Evolutionary conservation across 2,888 invertebrate species (phyloP), one percentile per base, ranked within the genome.

Genomic region (Drosophila kuntzei): DNA sequence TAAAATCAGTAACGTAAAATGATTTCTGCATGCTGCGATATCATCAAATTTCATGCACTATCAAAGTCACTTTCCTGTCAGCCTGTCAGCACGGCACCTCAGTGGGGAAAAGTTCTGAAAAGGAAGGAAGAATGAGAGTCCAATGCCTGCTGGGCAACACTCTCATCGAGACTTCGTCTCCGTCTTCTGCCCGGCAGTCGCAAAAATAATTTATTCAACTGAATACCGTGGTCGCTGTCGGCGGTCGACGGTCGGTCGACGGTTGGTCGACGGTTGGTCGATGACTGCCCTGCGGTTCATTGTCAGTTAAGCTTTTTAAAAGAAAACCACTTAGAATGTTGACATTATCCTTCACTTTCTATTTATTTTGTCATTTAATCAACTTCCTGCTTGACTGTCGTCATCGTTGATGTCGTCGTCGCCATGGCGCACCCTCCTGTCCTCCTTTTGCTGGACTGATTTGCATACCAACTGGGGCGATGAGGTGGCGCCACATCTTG

Each of bases 321-420:
- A 87, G 81, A 89, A 88, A 90, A 89, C 81, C 86, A 89, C 89
- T 90, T 90, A 86, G 87, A 86, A 80, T 90, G 85, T 90, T 90
- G 90, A 90, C 89, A 87, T 87, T 90, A 89, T 88, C 76, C 80
- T 88, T 80, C 80, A 81, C 76, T 76, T 79, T 80, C 74, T 89
- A 80, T 90, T 90, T 90, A 86, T 88, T 90, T 79, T 83, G 82
- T 86, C 83, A 89, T 90, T 90, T 90, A 87, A 90, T 90, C 90
- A 88, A 88, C 82, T 89, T 75, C 79, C 83, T 84, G 82, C 85
- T 60, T 63, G 73, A 53, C 72, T 58, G 74, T 65, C 77, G 58
- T 66, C 71, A 49, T 55, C 70, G 54, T 25, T 18, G 22, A 37
- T 36, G 58, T 32, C 32, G 50, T 41, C 61, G 63, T 66, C 59